Conservation (phyloP, 2,797 vertebrate species). For the Rhinichthys osculus region DNA sequence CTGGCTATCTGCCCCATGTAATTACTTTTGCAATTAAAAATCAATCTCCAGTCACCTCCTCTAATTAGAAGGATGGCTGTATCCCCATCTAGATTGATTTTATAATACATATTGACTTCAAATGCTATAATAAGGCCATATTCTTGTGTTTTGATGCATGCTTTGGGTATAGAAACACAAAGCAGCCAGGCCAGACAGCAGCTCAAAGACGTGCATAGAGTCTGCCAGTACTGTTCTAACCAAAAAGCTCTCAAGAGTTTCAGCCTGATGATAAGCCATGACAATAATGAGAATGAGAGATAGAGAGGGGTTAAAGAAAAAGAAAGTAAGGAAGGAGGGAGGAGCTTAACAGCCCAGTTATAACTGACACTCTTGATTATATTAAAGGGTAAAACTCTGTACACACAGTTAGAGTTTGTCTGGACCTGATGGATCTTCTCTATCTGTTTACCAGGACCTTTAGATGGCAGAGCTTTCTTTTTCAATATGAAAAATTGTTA, state of each 20-base stretch:
- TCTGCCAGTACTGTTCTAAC: neutral
- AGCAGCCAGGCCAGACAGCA: slow-evolving; percentile 63
- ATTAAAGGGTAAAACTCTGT: neutral
- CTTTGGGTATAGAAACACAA: slow-evolving; percentile 77
- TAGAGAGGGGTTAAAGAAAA: slow-evolving; percentile 54
- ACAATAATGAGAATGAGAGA: neutral
- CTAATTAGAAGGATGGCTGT: slow-evolving; percentile 99
- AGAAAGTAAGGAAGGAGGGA: neutral
- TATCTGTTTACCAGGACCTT: neutral
- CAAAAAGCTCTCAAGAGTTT: slow-evolving; percentile 12
- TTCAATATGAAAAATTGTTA: neutral
- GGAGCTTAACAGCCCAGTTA: neutral
- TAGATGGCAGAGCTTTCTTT: neutral
- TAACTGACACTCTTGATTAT: neutral
- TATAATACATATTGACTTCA: slow-evolving; percentile 99
- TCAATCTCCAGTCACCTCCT: slow-evolving; percentile 99
- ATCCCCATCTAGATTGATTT: slow-evolving; percentile 99
- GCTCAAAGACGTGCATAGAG: slow-evolving; percentile 18
- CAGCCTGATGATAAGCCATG: neutral
- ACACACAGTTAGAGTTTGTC: neutral
- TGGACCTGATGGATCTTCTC: too few species aligned
- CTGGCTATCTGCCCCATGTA: slow-evolving; percentile 99
- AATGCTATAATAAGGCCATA: slow-evolving; percentile 98
- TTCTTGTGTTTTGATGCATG: slow-evolving; percentile 97
- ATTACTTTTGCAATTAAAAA: slow-evolving; percentile 99